phyloP scores from a whole-genome alignment of 2,797 vertebrate genomes.

The Tauraco hartlaubi region DNA sequence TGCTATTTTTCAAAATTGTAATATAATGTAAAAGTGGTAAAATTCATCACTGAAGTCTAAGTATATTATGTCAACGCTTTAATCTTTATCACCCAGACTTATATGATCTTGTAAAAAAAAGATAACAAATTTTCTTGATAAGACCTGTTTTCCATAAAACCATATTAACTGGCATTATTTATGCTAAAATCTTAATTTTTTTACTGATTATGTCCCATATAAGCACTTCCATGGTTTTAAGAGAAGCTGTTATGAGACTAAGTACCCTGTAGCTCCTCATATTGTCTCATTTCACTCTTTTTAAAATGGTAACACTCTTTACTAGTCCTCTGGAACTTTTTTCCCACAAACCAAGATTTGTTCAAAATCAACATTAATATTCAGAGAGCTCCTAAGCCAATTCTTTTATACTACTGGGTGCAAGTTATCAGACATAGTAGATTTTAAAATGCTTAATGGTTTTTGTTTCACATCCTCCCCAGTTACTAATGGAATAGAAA shows the following conservation, averaged over 20 bases:
- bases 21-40: not conserved
- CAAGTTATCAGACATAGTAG: constrained; percentile 22
- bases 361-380: constrained; percentile 57
- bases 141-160: not conserved
- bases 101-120: not conserved
- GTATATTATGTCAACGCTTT: not conserved
- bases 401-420: constrained; percentile 32
- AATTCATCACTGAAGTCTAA: constrained; percentile 6
- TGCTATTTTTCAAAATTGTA: not conserved
- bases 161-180: not conserved
- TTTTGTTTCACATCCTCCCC: constrained; percentile 65
- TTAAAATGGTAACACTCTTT: not conserved
- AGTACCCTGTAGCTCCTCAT: not conserved
- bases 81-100: not conserved
- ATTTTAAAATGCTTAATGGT: constrained; percentile 62
- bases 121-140: not conserved
- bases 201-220: not conserved
- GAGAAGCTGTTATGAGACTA: not conserved
- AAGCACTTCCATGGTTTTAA: not conserved
- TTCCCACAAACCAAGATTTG: not conserved
- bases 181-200: not conserved
- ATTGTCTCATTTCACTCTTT: not conserved
- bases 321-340: not conserved
- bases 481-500: constrained; percentile 63
- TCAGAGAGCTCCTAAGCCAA: constrained; percentile 43